phyloP scores from a whole-genome alignment of 2,797 vertebrate genomes.

The Rhabdophis nuchalis region DNA sequence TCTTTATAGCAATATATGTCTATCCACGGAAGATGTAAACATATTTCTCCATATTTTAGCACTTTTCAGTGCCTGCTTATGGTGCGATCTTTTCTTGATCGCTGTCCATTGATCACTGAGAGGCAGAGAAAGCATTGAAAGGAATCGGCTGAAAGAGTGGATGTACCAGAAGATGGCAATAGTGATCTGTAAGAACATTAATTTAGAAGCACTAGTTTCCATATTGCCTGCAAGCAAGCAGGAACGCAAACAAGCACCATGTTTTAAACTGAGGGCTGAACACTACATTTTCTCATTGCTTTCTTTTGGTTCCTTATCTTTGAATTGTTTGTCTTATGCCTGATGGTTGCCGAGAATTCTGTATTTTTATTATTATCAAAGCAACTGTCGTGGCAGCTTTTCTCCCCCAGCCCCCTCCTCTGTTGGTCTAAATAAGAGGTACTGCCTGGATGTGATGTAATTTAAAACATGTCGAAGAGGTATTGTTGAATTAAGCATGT shows the following conservation, averaged over 20 bases:
- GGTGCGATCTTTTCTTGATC: conserved; percentile 49
- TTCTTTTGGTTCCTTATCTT: conserved; percentile 45
- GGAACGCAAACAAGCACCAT: conserved; percentile 4
- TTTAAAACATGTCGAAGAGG: conserved; percentile 45
- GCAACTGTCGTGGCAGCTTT: conserved; percentile 50
- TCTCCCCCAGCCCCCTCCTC: background rate
- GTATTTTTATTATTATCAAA: conserved; percentile 56
- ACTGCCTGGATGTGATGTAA: conserved; percentile 31
- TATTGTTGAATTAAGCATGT: conserved; percentile 37
- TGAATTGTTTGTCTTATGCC: conserved; percentile 54
- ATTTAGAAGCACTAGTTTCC: conserved; percentile 2
- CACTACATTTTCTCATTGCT: conserved; percentile 34
- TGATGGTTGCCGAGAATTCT: conserved; percentile 46
- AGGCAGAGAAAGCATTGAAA: conserved; percentile 17
- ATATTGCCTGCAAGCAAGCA: conserved; percentile 10
- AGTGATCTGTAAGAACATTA: conserved; percentile 64
- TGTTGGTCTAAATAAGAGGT: conserved; percentile 50
- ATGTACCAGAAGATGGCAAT: conserved; percentile 74
- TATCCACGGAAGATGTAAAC: background rate
- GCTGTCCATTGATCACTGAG: conserved; percentile 38
- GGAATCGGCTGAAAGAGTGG: conserved; percentile 47
- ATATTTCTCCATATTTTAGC: conserved; percentile 52
- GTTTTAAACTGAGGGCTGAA: conserved; percentile 40
- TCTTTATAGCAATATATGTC: background rate
- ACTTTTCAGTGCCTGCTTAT: conserved; percentile 65